Evolutionary conservation across 2,888 invertebrate genomes (phyloP).

Genomic region (Neuroscelio doddi): DNA sequence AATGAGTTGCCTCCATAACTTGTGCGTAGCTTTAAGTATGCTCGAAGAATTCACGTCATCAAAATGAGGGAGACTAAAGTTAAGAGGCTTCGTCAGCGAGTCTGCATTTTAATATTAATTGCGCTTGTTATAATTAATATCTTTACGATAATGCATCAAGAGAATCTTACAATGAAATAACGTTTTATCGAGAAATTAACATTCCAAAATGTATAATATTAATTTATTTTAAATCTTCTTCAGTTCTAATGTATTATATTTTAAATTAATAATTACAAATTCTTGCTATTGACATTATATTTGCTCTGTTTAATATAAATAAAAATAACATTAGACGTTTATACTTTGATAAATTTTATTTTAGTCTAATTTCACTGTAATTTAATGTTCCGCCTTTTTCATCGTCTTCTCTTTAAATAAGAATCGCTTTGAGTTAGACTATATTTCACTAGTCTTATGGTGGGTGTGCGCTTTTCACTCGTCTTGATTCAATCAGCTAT

Average conservation of each 20-base stretch:
- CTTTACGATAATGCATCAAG: conserved; percentile 51
- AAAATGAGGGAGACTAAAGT: conserved; percentile 42
- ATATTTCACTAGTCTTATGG: conserved; percentile 12
- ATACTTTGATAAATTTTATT: too few relatives aligned
- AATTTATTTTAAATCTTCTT: too few relatives aligned
- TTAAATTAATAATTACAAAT: too few relatives aligned
- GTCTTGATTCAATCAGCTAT: conserved; percentile 31
- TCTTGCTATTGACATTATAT: too few relatives aligned
- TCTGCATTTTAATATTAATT: conserved; percentile 60
- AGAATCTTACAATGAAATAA: conserved; percentile 8
- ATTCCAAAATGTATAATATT: too few relatives aligned
- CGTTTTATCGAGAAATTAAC: too few relatives aligned
- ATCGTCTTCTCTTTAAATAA: conserved; percentile 13
- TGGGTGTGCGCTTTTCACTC: conserved; percentile 18
- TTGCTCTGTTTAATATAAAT: too few relatives aligned
- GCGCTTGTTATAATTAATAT: conserved; percentile 56
- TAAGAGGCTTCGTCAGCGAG: conserved; percentile 53
- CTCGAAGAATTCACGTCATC: conserved; percentile 36
- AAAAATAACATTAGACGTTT: too few relatives aligned
- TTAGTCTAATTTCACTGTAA: conserved; percentile 11
- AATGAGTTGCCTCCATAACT: conserved; percentile 30
- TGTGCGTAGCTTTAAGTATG: conserved; percentile 39
- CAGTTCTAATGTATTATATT: too few relatives aligned
- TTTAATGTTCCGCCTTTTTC: too few relatives aligned
- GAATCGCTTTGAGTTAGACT: conserved; percentile 16